Evolutionary conservation across 2,797 vertebrate species (phyloP).

Genomic region (Manis crassicaudata): DNA sequence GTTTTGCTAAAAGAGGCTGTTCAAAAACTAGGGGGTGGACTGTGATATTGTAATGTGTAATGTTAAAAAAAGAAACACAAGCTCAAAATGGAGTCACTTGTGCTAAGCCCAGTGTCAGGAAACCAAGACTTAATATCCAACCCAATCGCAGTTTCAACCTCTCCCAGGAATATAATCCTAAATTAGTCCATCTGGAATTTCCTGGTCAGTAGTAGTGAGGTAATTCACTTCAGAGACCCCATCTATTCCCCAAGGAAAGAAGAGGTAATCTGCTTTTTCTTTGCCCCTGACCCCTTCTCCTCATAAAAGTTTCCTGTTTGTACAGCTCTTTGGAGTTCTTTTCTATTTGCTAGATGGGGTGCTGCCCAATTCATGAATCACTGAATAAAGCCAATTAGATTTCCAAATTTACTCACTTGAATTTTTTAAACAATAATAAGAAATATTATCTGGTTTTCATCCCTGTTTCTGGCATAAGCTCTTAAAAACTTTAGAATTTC

Average conservation of each 20-base stretch:
- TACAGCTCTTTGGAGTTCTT: not conserved
- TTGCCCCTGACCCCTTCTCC: not conserved
- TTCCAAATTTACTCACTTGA: not conserved
- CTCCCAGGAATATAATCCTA: not conserved
- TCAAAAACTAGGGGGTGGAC: not conserved
- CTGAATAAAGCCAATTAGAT: not conserved
- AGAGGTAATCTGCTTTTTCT: not conserved
- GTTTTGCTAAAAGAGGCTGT: not conserved
- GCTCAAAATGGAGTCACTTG: not conserved
- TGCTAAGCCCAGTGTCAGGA: not conserved
- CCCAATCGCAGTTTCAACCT: not conserved
- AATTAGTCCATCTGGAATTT: not conserved
- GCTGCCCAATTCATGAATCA: not conserved
- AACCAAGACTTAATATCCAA: not conserved
- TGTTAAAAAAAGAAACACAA: not conserved
- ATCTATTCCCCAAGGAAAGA: not conserved
- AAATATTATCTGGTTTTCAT: not conserved
- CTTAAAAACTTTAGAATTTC: not conserved
- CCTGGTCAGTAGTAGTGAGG: not conserved
- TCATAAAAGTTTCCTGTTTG: not conserved
- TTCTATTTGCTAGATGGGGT: not conserved
- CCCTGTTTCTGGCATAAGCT: not conserved
- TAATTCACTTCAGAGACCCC: not conserved
- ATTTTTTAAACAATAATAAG: not conserved
- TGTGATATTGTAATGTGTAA: not conserved